Evolutionary conservation across 2,888 invertebrate genomes (phyloP), one percentile per base, ranked within the genome.

Genomic region (Adelognathus sp.): DNA sequence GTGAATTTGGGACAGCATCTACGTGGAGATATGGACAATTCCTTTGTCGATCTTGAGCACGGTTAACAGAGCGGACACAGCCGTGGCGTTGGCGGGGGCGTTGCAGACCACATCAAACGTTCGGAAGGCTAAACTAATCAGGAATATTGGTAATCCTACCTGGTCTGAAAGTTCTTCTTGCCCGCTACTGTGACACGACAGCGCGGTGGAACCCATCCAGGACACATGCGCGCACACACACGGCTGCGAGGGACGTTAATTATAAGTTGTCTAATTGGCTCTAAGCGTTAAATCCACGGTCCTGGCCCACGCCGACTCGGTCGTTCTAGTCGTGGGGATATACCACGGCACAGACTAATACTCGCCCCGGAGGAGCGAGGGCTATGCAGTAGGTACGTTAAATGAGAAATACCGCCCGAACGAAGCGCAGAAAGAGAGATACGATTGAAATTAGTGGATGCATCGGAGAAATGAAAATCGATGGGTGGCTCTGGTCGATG

Each of bases 211-310:
- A 41, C n/a, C 39, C 61, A 29, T 63, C 66, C 41, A 36, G 64
- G 31, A 64, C 29, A 52, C 58, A 33, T 46, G 27, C 56, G 61
- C 54, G 18, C 44, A 70, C 46, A 66, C 58, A 54, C 41, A 58
- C 27, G 6, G 52, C 46, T 72, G 66, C 58, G 39, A 56, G 41
- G 71, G 41, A 81, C 83, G 83, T 84, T 87, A 88, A 88, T 88
- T 88, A 88, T 86, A 88, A 88, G 87, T 88, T 87, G 77, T 84
- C 87, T 88, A 87, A 88, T 88, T 88, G 87, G 86, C 74, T 75
- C 75, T 76, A 79, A 81, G 76, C 75, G 69, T 64, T 75, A 80
- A 81, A 76, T 74, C 80, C 76, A 66, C 27, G 73, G 70, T 66
- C 72, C 64, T 18, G 61, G 44, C 54, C 58, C 64, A 69, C 64